These are phyloP conservation scores for Augochlora pura DNA, from an alignment of 1,140 invertebrate species.

Conservation along the genomic window DNA sequence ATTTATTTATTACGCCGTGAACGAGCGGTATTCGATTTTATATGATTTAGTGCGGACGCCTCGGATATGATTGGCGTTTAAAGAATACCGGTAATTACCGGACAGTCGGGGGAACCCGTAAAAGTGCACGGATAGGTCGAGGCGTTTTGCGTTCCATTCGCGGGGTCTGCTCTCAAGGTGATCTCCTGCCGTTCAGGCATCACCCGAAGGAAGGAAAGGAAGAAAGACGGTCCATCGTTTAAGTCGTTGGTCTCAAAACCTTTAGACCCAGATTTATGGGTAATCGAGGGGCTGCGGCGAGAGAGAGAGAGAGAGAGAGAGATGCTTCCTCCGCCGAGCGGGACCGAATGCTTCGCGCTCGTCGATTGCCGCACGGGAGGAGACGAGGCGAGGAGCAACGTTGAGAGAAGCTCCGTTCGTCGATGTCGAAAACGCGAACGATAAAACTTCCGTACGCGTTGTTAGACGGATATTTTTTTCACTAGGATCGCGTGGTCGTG, in stretches of 20 bases:
- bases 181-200: conserved; percentile 49
- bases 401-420: not conserved
- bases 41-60: conserved; percentile 56
- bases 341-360: conserved; percentile 46
- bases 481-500: too few relatives aligned
- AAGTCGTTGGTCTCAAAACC: conserved; percentile 62
- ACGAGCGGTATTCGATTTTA: conserved; percentile 40
- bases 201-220: conserved; percentile 57
- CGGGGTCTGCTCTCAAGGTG: conserved; percentile 59
- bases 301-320: too few relatives aligned
- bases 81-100: conserved; percentile 64
- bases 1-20: conserved; percentile 1
- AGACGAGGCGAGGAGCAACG: not conserved
- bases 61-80: conserved; percentile 51
- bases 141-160: conserved; percentile 63
- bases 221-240: conserved; percentile 66
- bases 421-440: conserved; percentile 46
- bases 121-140: conserved; percentile 55
- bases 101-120: conserved; percentile 47
- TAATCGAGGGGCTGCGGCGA: conserved; percentile 69
- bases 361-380: conserved; percentile 40
- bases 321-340: not conserved
- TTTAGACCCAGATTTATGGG: conserved; percentile 75
- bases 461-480: not conserved
- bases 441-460: conserved; percentile 27